Base-by-base conservation (phyloP, 2,113 vertebrate genomes). In the Erythrolamprus reginae region DNA sequence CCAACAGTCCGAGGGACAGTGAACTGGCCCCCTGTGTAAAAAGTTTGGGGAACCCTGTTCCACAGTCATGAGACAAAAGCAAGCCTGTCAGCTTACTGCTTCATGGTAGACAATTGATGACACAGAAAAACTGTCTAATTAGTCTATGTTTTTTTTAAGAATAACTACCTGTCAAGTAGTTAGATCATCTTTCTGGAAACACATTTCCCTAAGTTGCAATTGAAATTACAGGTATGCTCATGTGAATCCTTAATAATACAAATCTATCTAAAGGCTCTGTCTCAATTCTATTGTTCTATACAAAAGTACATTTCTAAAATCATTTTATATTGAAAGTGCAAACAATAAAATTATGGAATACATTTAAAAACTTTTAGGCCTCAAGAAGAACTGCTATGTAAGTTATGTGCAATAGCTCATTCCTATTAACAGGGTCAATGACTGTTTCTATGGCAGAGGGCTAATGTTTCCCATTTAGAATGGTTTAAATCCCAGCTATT, bases 181-280 rank as follows among this genome's bases (percentile, higher is more conserved):
- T 96, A 95, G 95, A 93, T 77, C 82, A 84, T 94, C 88, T 95
- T 96, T 94, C 89, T 95, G 83, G 93, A 95, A 96, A 94, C 58
- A 90, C 90, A 91, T 94, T 95, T 96, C 91, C 89, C 91, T 89
- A 51, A 48, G 89, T 92, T 94, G 82, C 53, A 92, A 93, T 1
- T 95, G 89, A 95, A 96, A 95, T 95, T 93, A 94, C 90, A 95
- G 83, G 89, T 95, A 94, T 91, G 93, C 61, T 95, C 88, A 89
- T 93, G 84, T 92, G 88, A 9, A 94, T 92, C 86, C 83, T 89
- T 92, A 86, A 92, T 92, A 92, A 92, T 92, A 93, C 86, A 95
- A 94, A 94, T 91, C 38, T 93, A 95, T 52, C 90, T 90, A 90
- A 95, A 88, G 93, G 94, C 93, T 91, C 86, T 94, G 45, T 95